Evolutionary conservation across 92 coral and sea anemone species (phyloP).

Genomic region (Ricordea florida): DNA sequence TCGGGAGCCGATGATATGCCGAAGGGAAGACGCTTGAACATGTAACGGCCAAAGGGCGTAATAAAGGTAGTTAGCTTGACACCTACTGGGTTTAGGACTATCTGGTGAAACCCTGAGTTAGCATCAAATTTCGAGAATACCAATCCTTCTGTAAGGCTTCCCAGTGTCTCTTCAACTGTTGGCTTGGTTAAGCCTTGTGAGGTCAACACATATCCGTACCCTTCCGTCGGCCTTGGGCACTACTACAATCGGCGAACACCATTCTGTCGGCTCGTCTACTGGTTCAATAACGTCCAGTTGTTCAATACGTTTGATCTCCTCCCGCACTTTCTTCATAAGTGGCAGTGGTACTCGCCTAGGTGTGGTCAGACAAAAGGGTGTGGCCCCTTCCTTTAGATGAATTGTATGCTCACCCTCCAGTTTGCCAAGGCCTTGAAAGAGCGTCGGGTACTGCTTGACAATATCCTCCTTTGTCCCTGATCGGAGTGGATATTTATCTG

Average conservation of each 20-base stretch:
- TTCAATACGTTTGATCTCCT: conserved; percentile 30
- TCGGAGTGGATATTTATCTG: too few species aligned
- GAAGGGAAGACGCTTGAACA: conserved; percentile 48
- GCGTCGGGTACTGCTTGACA: conserved; percentile 42
- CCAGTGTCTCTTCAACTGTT: conserved; percentile 61
- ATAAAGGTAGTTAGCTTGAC: too few species aligned
- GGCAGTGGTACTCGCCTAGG: conserved; percentile 45
- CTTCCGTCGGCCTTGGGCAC: conserved; percentile 52
- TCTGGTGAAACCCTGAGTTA: too few species aligned
- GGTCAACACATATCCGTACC: conserved; percentile 39
- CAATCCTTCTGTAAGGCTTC: conserved; percentile 42
- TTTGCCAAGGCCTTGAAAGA: conserved; percentile 52
- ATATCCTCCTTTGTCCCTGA: conserved; percentile 16
- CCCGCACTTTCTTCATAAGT: conserved; percentile 14
- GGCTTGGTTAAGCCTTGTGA: conserved; percentile 50
- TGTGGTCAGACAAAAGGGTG: conserved; percentile 42
- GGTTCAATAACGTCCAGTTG: conserved; percentile 34
- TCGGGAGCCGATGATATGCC: conserved; percentile 42
- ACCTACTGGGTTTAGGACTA: too few species aligned
- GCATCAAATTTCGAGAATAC: too few species aligned
- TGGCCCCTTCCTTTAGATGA: conserved; percentile 23
- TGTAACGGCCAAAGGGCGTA: conserved; percentile 43
- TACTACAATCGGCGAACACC: conserved; percentile 48
- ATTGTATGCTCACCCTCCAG: conserved; percentile 40
- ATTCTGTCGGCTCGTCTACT: conserved; percentile 42